Evolutionary conservation across 2,888 invertebrate species (phyloP).

Genomic region (Pristionchus maxplancki): DNA sequence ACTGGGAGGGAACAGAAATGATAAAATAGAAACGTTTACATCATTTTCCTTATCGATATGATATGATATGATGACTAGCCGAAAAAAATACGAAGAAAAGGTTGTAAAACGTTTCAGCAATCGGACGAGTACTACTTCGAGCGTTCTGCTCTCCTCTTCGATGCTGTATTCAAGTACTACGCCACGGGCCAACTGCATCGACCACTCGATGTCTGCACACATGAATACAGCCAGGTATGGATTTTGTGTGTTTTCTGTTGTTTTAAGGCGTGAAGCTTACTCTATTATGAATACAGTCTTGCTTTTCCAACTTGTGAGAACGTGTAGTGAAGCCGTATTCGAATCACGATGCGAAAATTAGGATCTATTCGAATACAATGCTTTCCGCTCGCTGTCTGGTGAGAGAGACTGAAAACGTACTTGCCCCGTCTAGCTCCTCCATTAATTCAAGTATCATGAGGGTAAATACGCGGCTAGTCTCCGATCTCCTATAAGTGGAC

Average conservation of each 20-base stretch:
- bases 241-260: no score
- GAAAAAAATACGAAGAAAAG: no score
- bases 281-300: background rate
- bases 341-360: no score
- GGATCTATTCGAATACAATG: no score
- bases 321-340: background rate
- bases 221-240: conserved; percentile 58
- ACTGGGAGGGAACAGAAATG: background rate
- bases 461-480: background rate
- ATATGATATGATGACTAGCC: no score
- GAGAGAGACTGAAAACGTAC: no score
- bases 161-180: conserved; percentile 74
- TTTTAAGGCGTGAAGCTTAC: no score
- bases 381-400: no score
- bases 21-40: no score
- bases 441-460: background rate
- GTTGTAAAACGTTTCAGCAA: conserved; percentile 64
- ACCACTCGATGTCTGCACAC: conserved; percentile 70
- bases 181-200: conserved; percentile 61
- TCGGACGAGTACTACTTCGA: conserved; percentile 76
- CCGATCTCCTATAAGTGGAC: background rate
- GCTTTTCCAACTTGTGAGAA: background rate
- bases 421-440: background rate
- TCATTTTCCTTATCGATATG: no score
- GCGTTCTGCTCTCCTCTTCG: conserved; percentile 72